phyloP scores from a whole-genome alignment of 2,113 vertebrate genomes.

The Morphnarchus princeps region DNA sequence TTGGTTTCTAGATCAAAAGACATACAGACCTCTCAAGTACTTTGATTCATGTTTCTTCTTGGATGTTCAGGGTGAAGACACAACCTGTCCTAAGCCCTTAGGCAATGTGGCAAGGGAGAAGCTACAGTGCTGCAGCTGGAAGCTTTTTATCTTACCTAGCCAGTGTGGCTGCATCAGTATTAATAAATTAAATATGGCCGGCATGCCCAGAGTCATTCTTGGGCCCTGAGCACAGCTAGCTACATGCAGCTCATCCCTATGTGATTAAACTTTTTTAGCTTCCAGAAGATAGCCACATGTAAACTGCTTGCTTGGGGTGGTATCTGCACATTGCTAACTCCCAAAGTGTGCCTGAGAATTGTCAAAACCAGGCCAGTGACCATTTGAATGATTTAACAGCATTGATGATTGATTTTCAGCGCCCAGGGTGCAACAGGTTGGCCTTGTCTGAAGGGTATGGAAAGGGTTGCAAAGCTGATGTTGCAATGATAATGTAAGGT shows the following conservation, averaged over 20 bases:
- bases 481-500: not conserved
- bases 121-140: not conserved
- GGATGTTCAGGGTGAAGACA: not conserved
- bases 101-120: not conserved
- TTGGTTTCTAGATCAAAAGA: not conserved
- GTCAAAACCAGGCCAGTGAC: not conserved
- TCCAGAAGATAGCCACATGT: not conserved
- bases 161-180: not conserved
- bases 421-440: not conserved
- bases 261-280: not conserved
- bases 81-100: not conserved
- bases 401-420: not conserved
- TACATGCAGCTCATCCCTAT: not conserved
- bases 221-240: not conserved
- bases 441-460: not conserved
- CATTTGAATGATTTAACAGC: not conserved
- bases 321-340: not conserved
- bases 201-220: not conserved
- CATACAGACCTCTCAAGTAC: not conserved
- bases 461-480: not conserved
- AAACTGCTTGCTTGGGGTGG: not conserved
- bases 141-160: not conserved
- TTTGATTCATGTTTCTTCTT: not conserved
- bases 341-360: not conserved
- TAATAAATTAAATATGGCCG: not conserved